phyloP scores from a whole-genome alignment of 1,140 invertebrate genomes.

The Tetramorium alpestre region DNA sequence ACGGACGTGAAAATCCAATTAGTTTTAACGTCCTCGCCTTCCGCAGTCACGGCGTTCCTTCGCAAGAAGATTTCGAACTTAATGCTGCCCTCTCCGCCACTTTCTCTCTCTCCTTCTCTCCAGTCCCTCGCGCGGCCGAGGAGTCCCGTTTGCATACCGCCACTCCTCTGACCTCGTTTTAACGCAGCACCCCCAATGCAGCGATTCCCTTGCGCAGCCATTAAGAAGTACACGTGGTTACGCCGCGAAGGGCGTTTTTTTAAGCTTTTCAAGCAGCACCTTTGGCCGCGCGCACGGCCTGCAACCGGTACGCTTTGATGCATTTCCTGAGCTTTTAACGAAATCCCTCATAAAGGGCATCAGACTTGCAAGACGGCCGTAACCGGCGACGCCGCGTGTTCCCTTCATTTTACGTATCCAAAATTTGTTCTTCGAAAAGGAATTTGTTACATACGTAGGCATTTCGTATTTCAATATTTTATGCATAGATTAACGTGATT shows the following conservation, averaged over 20 bases:
- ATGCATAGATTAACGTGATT: not conserved
- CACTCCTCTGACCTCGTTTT: constrained; percentile 31
- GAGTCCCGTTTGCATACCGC: constrained; percentile 24
- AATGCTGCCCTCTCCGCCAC: constrained; percentile 15
- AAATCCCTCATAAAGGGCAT: constrained; percentile 70
- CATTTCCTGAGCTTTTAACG: constrained; percentile 80
- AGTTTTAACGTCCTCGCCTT: constrained; percentile 65
- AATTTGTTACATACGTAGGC: not conserved
- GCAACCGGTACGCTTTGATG: constrained; percentile 67
- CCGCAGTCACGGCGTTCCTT: constrained; percentile 63
- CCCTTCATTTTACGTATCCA: constrained; percentile 44
- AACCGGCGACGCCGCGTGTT: constrained; percentile 30
- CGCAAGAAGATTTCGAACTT: constrained; percentile 66
- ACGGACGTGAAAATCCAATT: constrained; percentile 69
- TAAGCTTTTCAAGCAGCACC: constrained; percentile 75
- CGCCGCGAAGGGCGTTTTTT: constrained; percentile 60
- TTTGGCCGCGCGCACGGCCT: constrained; percentile 50
- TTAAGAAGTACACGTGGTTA: constrained; percentile 75
- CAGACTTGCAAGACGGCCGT: constrained; percentile 13
- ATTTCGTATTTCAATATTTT: not conserved
- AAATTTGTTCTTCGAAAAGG: not conserved
- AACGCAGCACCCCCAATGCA: constrained; percentile 30
- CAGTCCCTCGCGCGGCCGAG: not conserved
- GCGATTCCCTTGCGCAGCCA: constrained; percentile 72
- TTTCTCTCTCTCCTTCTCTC: constrained; percentile 16